phyloP scores from a whole-genome alignment of 2,113 vertebrate species.

The Etheostoma spectabile region DNA sequence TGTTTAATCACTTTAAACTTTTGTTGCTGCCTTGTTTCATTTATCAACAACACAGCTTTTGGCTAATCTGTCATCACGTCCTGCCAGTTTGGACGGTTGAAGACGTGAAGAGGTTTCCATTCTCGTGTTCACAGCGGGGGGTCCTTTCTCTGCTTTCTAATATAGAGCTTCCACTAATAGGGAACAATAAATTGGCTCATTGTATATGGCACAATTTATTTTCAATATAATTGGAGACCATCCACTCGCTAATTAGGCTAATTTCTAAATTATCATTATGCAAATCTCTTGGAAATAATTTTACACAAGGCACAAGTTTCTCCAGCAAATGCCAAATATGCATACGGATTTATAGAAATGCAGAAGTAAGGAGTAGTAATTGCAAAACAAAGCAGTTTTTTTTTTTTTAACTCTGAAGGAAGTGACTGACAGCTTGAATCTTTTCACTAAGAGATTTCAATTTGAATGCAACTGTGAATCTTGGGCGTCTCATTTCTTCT shows the following conservation, averaged over 20 bases:
- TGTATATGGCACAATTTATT: constrained; percentile 28
- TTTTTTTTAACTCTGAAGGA: constrained; percentile 1
- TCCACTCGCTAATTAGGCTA: constrained; percentile 72
- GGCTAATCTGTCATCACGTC: constrained; percentile 52
- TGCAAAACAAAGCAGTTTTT: constrained; percentile 20
- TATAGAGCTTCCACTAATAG: constrained; percentile 46
- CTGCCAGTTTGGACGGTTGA: constrained; percentile 77
- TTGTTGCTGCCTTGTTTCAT: constrained; percentile 30
- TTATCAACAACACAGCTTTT: constrained; percentile 59
- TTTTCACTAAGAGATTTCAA: constrained; percentile 16
- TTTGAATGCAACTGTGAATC: constrained; percentile 37
- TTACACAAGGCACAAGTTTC: constrained; percentile 18
- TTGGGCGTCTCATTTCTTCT: constrained; percentile 20
- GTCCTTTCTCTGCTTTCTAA: constrained; percentile 32
- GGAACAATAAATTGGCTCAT: constrained; percentile 70
- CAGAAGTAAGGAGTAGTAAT: not conserved
- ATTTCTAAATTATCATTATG: constrained; percentile 52
- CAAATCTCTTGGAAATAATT: constrained; percentile 66
- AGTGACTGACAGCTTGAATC: constrained; percentile 14
- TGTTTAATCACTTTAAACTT: constrained; percentile 19
- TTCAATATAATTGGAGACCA: constrained; percentile 59
- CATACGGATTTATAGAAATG: constrained; percentile 38
- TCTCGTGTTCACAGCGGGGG: constrained; percentile 74
- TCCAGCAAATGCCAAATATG: constrained; percentile 34
- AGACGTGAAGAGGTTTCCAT: constrained; percentile 69